Percentiles rank a stretch among this genome's conserved stretches.
Conservation (phyloP, 2,113 vertebrate genomes). For the Polypterus bichir region DNA sequence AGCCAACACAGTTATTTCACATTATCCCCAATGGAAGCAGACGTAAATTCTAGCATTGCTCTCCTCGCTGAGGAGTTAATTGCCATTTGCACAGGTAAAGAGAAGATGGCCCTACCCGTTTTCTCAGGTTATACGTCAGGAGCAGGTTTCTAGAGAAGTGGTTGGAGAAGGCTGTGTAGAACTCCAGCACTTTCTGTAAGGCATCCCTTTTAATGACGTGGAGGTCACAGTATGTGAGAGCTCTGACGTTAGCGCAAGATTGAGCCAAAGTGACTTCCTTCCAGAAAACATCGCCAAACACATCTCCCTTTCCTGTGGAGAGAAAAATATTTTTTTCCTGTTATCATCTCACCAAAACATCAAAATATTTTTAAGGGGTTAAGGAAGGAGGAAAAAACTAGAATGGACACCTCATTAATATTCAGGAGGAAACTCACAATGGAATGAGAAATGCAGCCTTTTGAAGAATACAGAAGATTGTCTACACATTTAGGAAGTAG, state of each 20-base stretch:
- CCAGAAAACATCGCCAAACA: conserved; percentile 97
- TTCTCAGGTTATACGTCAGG: conserved; percentile 89
- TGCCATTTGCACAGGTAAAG: conserved; percentile 1
- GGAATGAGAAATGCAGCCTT: no score
- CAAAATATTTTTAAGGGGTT: background rate
- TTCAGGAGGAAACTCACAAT: background rate
- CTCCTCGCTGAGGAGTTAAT: no score
- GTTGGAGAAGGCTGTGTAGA: conserved; percentile 85
- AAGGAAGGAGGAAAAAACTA: background rate
- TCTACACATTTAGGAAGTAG: no score
- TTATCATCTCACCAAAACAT: background rate
- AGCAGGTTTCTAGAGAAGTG: conserved; percentile 88
- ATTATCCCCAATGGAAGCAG: no score
- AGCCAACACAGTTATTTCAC: no score
- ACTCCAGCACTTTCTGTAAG: conserved; percentile 89
- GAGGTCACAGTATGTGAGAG: conserved; percentile 90
- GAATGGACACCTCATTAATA: background rate
- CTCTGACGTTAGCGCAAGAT: conserved; percentile 85
- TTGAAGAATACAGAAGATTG: no score
- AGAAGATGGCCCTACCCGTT: conserved; percentile 59
- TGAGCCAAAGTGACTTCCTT: conserved; percentile 84
- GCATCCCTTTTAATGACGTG: conserved; percentile 88
- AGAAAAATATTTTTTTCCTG: conserved; percentile 14
- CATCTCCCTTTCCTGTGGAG: conserved; percentile 79
- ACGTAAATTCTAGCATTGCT: no score